Conservation (phyloP, 2,113 vertebrate genomes). For the Plecturocebus donacophilus region DNA sequence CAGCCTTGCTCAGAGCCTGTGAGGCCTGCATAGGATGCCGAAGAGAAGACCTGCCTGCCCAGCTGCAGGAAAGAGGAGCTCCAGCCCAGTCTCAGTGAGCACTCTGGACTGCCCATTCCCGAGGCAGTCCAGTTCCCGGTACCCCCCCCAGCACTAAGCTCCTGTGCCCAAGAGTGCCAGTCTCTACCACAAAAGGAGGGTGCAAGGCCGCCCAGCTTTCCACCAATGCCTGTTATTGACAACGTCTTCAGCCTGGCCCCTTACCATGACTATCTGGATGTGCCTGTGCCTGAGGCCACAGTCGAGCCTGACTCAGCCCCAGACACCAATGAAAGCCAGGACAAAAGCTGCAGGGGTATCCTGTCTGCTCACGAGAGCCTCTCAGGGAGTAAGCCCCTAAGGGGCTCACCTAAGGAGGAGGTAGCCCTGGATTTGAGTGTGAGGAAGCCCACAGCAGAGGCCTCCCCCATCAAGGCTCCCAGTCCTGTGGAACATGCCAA, state of each 20-base stretch:
- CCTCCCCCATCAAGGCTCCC: not conserved
- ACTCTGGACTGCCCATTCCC: not conserved
- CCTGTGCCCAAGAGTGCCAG: not conserved
- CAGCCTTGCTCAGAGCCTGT: accelerated
- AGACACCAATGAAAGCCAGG: accelerated
- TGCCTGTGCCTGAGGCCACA: not conserved
- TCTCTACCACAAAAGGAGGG: not conserved
- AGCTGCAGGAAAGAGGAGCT: constrained; percentile 27
- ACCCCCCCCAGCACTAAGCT: accelerated
- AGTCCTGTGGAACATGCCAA: accelerated
- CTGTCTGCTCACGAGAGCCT: accelerated
- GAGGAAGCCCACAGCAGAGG: constrained; percentile 19
- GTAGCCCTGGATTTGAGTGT: constrained; percentile 68
- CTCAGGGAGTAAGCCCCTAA: accelerated
- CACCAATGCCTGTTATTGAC: constrained; percentile 95
- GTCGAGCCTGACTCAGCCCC: not conserved
- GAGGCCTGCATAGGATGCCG: accelerated
- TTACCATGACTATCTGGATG: constrained; percentile 87
- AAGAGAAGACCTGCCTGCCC: constrained; percentile 7
- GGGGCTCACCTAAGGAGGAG: not conserved
- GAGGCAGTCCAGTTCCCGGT: constrained; percentile 51
- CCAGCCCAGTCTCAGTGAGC: not conserved
- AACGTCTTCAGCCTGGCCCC: constrained; percentile 96
- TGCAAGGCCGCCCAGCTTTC: constrained; percentile 77
- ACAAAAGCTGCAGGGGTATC: accelerated